Percentiles rank a stretch among this genome's conserved stretches.
Evolutionary conservation across 2,888 invertebrate genomes (phyloP).

Genomic region (Dermolepida albohirtum): DNA sequence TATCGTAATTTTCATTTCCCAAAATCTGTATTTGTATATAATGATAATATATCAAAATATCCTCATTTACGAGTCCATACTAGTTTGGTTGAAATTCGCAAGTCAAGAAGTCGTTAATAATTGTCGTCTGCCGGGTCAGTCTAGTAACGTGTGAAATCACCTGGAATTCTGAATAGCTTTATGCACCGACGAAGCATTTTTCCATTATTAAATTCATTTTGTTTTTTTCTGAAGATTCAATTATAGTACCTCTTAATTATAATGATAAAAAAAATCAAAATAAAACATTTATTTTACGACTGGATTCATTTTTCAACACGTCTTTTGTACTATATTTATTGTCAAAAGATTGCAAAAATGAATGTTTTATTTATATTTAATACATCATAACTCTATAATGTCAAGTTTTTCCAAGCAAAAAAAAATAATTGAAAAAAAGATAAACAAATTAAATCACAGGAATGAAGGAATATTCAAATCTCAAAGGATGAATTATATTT

Average conservation of each 20-base stretch:
- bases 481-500: no score
- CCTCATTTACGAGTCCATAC: conserved; percentile 12
- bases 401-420: no score
- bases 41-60: conserved; percentile 33
- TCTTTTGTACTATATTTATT: conserved; percentile 31
- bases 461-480: no score
- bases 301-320: conserved; percentile 19
- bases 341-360: background rate
- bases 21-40: conserved; percentile 28
- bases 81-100: conserved; percentile 40
- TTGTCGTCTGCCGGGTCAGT: conserved; percentile 63
- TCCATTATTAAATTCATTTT: conserved; percentile 17
- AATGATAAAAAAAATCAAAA: conserved; percentile 9
- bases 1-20: conserved; percentile 29
- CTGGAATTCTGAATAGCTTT: conserved; percentile 54
- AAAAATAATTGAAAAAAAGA: no score
- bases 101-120: conserved; percentile 44
- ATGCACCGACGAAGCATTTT: conserved; percentile 49
- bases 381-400: no score
- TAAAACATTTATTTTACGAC: background rate
- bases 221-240: background rate
- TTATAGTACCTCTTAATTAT: background rate
- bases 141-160: conserved; percentile 57
- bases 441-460: no score
- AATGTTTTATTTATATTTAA: no score